These are phyloP conservation scores for Lonchura striata DNA, from an alignment of 2,113 vertebrate species.

Conservation along the genomic window DNA sequence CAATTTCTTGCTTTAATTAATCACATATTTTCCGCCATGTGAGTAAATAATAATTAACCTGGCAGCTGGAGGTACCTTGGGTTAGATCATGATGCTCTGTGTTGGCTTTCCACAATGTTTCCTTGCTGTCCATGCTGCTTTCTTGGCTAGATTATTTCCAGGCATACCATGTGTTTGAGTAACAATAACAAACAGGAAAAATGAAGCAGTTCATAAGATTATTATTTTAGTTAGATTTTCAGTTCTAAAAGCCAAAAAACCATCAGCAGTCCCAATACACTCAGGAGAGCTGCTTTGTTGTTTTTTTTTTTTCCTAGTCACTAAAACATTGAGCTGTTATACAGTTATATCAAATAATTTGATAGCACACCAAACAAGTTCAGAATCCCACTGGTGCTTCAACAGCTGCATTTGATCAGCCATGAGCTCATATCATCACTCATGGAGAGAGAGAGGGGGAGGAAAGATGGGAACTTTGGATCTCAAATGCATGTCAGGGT, in stretches of 20 bases:
- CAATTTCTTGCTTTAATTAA: constrained; percentile 11
- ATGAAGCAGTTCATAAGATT: neutral
- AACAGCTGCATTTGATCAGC: neutral
- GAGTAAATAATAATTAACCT: constrained; percentile 7
- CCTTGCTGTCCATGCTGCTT: neutral
- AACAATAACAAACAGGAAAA: constrained; percentile 52
- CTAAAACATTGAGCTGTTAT: neutral
- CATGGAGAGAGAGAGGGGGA: neutral
- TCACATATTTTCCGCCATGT: neutral
- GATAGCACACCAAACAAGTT: neutral
- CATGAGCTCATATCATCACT: neutral
- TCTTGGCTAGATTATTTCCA: constrained; percentile 40
- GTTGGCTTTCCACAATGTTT: neutral
- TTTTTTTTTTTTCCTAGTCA: neutral
- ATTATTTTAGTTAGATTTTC: constrained; percentile 43
- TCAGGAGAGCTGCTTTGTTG: neutral
- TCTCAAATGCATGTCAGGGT: neutral
- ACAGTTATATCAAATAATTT: neutral
- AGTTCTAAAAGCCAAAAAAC: constrained; percentile 18
- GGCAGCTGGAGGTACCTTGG: neutral
- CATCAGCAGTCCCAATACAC: neutral
- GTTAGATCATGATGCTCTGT: neutral
- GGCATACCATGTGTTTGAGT: constrained; percentile 27
- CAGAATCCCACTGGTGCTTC: neutral
- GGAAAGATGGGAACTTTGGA: neutral